Conservation (phyloP, 1,140 invertebrate species). For the Cyclina sinensis region DNA sequence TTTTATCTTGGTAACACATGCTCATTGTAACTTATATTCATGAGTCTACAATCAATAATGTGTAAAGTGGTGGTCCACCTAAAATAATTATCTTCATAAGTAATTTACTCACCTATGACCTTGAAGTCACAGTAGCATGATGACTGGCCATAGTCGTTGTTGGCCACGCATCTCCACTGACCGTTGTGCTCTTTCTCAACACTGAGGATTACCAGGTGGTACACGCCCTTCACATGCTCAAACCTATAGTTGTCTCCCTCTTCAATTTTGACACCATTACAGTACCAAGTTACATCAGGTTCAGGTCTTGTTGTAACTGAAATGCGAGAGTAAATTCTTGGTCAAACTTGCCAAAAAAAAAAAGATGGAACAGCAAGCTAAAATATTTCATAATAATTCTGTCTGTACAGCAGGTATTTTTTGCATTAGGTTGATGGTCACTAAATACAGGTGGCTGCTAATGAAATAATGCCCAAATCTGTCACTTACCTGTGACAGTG, state of each 20-base stretch:
- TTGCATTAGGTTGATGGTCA: no score
- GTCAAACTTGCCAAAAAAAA: no score
- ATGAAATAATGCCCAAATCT: no score
- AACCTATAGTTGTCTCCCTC: conserved; percentile 74
- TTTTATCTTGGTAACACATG: no score
- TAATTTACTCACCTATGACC: conserved; percentile 95
- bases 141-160: conserved; percentile 96
- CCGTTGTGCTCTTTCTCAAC: conserved; percentile 97
- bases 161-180: conserved; percentile 97
- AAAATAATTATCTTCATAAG: no score
- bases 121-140: conserved; percentile 98
- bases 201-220: conserved; percentile 96
- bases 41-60: no score
- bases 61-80: no score
- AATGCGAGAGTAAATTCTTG: neutral
- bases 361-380: no score
- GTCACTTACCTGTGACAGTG: conserved; percentile 79
- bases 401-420: no score
- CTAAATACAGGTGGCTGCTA: no score
- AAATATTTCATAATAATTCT: no score
- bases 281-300: conserved; percentile 83
- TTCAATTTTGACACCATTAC: conserved; percentile 75
- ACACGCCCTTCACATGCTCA: conserved; percentile 91
- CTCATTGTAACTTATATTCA: no score
- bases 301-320: conserved; percentile 82